Evolutionary conservation across 1,140 invertebrate genomes (phyloP).

Genomic region (Piezodorus guildinii): DNA sequence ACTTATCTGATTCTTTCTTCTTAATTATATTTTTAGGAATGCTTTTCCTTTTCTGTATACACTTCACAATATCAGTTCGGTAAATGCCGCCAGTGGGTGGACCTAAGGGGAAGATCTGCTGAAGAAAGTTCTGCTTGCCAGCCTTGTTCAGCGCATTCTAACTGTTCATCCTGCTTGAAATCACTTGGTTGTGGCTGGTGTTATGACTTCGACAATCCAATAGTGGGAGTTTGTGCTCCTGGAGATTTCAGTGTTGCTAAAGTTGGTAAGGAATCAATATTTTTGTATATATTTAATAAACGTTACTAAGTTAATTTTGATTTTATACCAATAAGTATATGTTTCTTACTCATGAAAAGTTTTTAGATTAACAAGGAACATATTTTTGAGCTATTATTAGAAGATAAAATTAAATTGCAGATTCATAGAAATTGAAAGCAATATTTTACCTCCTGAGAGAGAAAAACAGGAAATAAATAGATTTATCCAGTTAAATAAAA

Average conservation of each 20-base stretch:
- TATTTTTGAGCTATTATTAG: too few species aligned
- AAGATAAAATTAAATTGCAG: too few species aligned
- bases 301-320: too few species aligned
- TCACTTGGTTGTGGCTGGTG: constrained; percentile 90
- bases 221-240: constrained; percentile 63
- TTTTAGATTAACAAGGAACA: too few species aligned
- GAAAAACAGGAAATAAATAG: too few species aligned
- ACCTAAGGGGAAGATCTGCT: not conserved
- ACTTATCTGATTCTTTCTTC: too few species aligned
- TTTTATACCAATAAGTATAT: too few species aligned
- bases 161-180: constrained; percentile 68
- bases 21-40: constrained; percentile 42
- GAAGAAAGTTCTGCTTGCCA: constrained; percentile 47
- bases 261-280: constrained; percentile 32
- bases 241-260: constrained; percentile 66
- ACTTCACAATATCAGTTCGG: constrained; percentile 89
- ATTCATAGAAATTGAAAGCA: too few species aligned
- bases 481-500: too few species aligned
- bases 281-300: too few species aligned
- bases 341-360: too few species aligned
- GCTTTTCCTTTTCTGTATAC: constrained; percentile 89
- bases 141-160: constrained; percentile 60
- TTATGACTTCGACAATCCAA: constrained; percentile 75
- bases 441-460: too few species aligned
- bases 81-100: constrained; percentile 82